A percentile compares a stretch with the other conserved stretches of the same genome.
Evolutionary conservation across 2,888 invertebrate genomes (phyloP).

Genomic region (Mechanitis mazaeus): DNA sequence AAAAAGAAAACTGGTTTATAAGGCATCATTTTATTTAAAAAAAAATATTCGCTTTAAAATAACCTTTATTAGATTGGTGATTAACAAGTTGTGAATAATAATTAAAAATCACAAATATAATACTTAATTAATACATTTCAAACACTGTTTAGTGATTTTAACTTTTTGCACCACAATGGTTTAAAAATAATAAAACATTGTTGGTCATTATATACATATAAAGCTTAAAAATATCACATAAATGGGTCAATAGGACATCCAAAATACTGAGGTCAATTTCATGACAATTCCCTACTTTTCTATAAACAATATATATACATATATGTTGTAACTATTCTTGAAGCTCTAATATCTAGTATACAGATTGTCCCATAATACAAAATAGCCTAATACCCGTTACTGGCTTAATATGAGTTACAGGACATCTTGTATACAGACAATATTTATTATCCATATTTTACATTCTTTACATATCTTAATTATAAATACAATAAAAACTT

Average conservation of each 20-base stretch:
- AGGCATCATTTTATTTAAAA: conserved; percentile 11
- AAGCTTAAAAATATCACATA: conserved; percentile 30
- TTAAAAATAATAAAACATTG: conserved; percentile 5
- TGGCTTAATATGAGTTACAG: too few relatives aligned
- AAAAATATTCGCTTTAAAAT: conserved; percentile 11
- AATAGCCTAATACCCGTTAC: too few relatives aligned
- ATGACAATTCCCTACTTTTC: not conserved
- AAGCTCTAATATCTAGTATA: too few relatives aligned
- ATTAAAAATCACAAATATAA: conserved; percentile 44
- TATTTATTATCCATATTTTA: too few relatives aligned
- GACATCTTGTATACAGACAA: too few relatives aligned
- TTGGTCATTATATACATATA: conserved; percentile 19
- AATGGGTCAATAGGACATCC: conserved; percentile 24
- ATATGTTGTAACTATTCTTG: too few relatives aligned
- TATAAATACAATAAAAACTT: too few relatives aligned
- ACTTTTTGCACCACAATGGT: not conserved
- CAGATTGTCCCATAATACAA: too few relatives aligned
- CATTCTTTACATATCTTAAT: too few relatives aligned
- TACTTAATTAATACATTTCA: conserved; percentile 43
- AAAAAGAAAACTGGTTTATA: not conserved
- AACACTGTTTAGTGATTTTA: conserved; percentile 7
- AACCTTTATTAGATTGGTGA: conserved; percentile 26
- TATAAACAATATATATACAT: not conserved
- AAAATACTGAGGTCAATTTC: conserved; percentile 12
- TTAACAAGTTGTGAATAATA: conserved; percentile 29